Evolutionary conservation across 2,888 invertebrate species (phyloP).

Genomic region (Dorcus hopei): DNA sequence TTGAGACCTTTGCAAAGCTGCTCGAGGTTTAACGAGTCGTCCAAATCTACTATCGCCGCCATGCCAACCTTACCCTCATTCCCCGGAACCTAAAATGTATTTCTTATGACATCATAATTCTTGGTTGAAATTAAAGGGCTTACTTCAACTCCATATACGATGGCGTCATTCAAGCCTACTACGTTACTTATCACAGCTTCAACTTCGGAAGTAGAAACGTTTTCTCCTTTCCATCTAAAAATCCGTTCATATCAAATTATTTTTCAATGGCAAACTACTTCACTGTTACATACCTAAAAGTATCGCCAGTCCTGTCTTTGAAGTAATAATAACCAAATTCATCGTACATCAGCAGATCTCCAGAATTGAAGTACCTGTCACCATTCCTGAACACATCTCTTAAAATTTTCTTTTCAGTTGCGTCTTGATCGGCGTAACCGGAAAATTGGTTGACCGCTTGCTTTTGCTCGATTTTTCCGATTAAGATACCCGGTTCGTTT

Average conservation of each 20-base stretch:
- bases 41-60: constrained; percentile 80
- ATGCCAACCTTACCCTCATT: constrained; percentile 90
- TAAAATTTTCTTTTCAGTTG: constrained; percentile 70
- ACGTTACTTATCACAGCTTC: constrained; percentile 83
- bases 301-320: constrained; percentile 85
- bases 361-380: constrained; percentile 87
- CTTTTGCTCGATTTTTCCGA: constrained; percentile 66
- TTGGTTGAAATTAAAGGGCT: constrained; percentile 29
- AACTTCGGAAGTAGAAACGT: constrained; percentile 94
- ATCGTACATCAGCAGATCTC: constrained; percentile 87
- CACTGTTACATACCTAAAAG: constrained; percentile 57
- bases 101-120: too few species aligned
- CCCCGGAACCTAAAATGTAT: constrained; percentile 60
- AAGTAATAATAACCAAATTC: constrained; percentile 92
- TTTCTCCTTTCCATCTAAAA: constrained; percentile 86
- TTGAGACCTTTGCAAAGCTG: constrained; percentile 64
- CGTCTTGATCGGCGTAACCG: constrained; percentile 66
- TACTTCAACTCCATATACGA: constrained; percentile 91
- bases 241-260: background rate
- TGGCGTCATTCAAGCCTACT: constrained; percentile 66
- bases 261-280: background rate
- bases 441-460: constrained; percentile 59
- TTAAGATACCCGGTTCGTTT: constrained; percentile 81
- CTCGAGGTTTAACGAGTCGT: constrained; percentile 57
- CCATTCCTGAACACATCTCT: constrained; percentile 73